Evolutionary conservation across 2,113 vertebrate species (phyloP), one percentile per base, ranked within the genome.

Genomic region (Gymnobelideus leadbeateri): DNA sequence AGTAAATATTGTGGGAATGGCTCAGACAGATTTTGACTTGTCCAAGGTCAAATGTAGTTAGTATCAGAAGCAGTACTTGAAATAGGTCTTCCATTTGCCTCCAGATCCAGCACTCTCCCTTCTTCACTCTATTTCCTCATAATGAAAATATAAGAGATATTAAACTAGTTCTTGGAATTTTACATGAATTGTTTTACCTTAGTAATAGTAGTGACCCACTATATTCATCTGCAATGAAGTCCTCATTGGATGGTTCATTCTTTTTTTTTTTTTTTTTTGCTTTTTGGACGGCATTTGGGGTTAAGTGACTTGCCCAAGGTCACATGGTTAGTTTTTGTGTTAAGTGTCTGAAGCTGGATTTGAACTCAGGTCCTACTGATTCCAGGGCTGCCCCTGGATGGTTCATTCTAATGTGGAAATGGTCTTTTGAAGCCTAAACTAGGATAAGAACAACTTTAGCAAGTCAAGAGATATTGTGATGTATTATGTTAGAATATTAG

Each of bases 11-110:
- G 16, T 84, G 68, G 19, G 68, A 19, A 43, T 84, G 68, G n/a
- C n/a, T 84, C 6, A 84, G 68, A 84, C 19, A 37, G 6, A 43
- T 43, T 84, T 84, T 84, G 68, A 84, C 19, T 84, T 84, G n/a
- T 84, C n/a, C 68, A 84, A 84, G n/a, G n/a, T 84, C 68, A 84
- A 84, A 84, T 84, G n/a, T n/a, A 84, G n/a, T 43, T 43, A 84
- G 1, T 43, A 43, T 7, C 19, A 84, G n/a, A 84, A 16, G 19
- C n/a, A 43, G n/a, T 23, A 43, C 19, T 43, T 84, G 19, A 43
- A 84, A 7, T 23, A 84, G 68, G 19, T 43, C n/a, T 84, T 84
- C 68, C 16, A 21, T 6, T 84, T 23, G 26, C 43, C 16, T 84
- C 68, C 68, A 21, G 23, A 43, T 43, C 16, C 7, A 84, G 21